A percentile compares a stretch with the other conserved stretches of the same genome.
Conservation (phyloP, 2,113 vertebrate genomes). For the Indicator maculatus region DNA sequence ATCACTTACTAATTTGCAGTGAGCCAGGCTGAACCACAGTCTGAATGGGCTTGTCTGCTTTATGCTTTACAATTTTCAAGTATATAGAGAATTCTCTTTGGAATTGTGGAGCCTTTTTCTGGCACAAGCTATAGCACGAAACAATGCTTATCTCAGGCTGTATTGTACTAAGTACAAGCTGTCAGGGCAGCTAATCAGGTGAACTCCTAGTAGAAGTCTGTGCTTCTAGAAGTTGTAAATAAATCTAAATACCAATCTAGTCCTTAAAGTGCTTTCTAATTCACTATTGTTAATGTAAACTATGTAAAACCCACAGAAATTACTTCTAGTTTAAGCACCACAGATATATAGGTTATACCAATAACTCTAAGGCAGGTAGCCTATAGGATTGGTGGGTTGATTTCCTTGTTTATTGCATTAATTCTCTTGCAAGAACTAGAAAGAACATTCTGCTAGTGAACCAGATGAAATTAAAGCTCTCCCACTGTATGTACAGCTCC, state of each 20-base stretch:
- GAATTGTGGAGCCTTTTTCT: background rate
- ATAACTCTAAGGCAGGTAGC: background rate
- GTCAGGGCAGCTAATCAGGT: background rate
- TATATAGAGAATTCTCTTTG: too few species aligned
- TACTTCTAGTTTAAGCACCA: background rate
- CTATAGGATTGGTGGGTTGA: background rate
- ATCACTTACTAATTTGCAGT: background rate
- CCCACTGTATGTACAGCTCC: background rate
- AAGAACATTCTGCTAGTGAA: background rate
- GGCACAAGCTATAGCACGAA: background rate
- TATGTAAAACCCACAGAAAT: background rate
- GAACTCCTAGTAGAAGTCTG: background rate
- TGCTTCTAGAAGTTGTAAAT: background rate
- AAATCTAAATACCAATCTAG: background rate
- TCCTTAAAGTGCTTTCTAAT: background rate
- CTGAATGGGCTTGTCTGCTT: background rate
- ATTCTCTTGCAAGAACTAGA: background rate
- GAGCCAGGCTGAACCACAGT: background rate
- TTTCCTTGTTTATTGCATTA: background rate
- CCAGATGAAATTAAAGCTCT: background rate
- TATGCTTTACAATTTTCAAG: accelerated
- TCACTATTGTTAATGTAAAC: background rate
- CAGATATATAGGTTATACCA: accelerated
- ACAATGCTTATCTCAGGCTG: accelerated
- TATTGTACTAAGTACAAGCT: accelerated